Conservation (phyloP, 2,888 invertebrate genomes). For the Rhodophaea formosa region DNA sequence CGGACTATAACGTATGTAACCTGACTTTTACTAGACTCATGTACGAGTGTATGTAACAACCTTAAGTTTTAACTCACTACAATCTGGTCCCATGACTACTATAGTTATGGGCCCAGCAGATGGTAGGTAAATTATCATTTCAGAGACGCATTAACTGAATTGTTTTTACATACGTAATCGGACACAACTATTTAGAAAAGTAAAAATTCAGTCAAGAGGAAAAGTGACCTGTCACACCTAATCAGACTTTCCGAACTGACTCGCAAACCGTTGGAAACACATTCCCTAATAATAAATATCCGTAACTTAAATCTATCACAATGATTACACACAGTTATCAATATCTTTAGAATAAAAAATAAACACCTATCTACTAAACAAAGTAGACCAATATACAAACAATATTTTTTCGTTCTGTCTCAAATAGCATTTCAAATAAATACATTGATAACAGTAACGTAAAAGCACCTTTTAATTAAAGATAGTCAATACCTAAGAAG, state of each 20-base stretch:
- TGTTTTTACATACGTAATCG: background rate
- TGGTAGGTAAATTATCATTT: too few species aligned
- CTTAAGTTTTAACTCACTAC: background rate
- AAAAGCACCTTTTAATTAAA: constrained; percentile 47
- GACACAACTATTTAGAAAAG: background rate
- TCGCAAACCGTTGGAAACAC: constrained; percentile 28
- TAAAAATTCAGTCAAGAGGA: background rate
- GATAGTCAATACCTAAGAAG: constrained; percentile 23
- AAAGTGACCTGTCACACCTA: background rate
- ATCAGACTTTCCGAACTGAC: constrained; percentile 11
- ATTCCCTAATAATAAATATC: constrained; percentile 28
- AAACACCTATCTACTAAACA: constrained; percentile 36
- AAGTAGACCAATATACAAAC: constrained; percentile 30
- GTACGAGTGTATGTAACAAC: background rate
- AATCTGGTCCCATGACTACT: too few species aligned
- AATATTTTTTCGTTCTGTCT: constrained; percentile 23
- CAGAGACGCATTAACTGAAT: background rate
- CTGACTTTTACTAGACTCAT: background rate
- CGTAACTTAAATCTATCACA: constrained; percentile 39
- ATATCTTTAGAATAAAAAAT: constrained; percentile 29
- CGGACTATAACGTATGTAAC: background rate
- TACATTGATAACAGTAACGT: constrained; percentile 35
- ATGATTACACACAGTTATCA: constrained; percentile 36
- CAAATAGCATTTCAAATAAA: constrained; percentile 29
- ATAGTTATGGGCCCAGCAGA: too few species aligned